Evolutionary conservation across 2,113 vertebrate species (phyloP), one percentile per base, ranked within the genome.

Genomic region (Sula dactylatra): DNA sequence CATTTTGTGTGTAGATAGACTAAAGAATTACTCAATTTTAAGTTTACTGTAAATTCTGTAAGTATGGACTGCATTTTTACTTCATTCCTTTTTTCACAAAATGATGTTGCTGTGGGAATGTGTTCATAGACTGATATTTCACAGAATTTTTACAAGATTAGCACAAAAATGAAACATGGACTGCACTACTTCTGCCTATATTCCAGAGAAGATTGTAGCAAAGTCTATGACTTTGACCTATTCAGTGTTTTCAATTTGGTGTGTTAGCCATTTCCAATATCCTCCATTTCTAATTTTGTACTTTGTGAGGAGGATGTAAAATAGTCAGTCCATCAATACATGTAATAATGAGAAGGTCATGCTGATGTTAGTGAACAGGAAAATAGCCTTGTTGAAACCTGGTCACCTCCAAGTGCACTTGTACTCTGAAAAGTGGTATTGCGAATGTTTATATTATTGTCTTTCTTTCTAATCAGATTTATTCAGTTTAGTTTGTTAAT

Each of bases 141-240:
- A 76, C 81, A 78, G 56, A 83, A 56, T 86, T 94, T 93, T 96
- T 95, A 92, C 94, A 94, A 81, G 80, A 88, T 88, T 95, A 94
- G 36, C 87, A 89, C 38, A 76, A 90, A 96, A 98, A 94, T 83
- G 52, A 69, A 82, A 81, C 67, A 78, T 56, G 70, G 65, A 90
- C 93, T 96, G 56, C 40, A 71, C 67, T 91, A 47, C 42, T 59
- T 78, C 83, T 94, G 76, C 78, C 89, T 96, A 47, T 91, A 81
- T 72, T 83, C 62, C 9, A 45, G 66, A 82, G 84, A 92, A 56
- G 31, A 95, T 8, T 92, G 54, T 50, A 90, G 64, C 38, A 92
- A 94, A 97, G 38, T 96, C 61, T 66, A 74, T 90, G 70, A 88
- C 91, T 97, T 93, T 86, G 93, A 92, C 86, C 67, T 97, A 91